Percentiles rank a stretch among this genome's conserved stretches.
Conservation (phyloP, 2,797 vertebrate genomes). For the Rhinogobio ventralis region DNA sequence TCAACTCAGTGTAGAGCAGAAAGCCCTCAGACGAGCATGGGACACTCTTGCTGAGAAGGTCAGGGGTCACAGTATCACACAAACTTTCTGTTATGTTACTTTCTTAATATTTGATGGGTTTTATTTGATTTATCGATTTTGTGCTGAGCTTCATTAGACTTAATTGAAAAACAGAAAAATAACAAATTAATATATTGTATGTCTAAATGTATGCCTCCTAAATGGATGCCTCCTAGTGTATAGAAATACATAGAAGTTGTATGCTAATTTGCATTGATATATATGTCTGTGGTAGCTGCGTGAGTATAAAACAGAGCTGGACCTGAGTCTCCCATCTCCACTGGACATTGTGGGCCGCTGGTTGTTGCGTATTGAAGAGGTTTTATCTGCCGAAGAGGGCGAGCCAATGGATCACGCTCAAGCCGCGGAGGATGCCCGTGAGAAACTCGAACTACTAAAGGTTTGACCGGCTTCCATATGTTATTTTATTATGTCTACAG, state of each 20-base stretch:
- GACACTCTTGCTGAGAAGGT: constrained; percentile 82
- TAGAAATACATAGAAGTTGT: background rate
- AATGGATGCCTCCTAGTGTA: background rate
- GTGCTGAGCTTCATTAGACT: background rate
- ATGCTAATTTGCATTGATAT: background rate
- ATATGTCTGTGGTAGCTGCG: constrained; percentile 75
- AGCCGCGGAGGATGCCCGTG: constrained; percentile 76
- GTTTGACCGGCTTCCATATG: constrained; percentile 67
- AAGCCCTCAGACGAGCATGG: constrained; percentile 80
- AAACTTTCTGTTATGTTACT: background rate
- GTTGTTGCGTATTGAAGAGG: constrained; percentile 82
- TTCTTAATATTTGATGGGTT: background rate
- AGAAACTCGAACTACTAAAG: constrained; percentile 84
- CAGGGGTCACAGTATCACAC: background rate
- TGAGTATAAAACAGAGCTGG: constrained; percentile 80
- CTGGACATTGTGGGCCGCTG: constrained; percentile 81
- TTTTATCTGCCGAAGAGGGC: constrained; percentile 77
- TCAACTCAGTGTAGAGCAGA: constrained; percentile 76
- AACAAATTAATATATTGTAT: background rate
- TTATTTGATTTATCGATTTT: background rate
- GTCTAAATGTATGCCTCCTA: background rate
- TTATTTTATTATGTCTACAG: background rate
- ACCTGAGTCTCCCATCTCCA: constrained; percentile 81
- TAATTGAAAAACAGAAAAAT: background rate
- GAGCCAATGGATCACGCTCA: constrained; percentile 77